These are phyloP conservation scores for Lithobius niger DNA, from an alignment of 1,140 invertebrate species.

Conservation along the genomic window DNA sequence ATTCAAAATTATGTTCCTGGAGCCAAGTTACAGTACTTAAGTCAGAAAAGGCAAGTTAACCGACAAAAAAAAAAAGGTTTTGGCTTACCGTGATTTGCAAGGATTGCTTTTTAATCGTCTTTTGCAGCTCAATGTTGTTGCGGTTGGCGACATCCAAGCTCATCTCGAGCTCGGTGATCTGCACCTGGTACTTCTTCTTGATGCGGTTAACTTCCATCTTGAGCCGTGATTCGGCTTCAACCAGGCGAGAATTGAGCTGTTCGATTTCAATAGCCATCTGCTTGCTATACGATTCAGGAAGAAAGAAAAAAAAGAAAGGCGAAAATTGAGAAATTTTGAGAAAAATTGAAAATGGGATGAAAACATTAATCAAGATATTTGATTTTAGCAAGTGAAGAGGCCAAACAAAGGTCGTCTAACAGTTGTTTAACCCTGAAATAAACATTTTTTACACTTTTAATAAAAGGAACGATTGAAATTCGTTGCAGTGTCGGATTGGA, in stretches of 20 bases:
- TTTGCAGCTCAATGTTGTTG: constrained; percentile 91
- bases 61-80: too few species aligned
- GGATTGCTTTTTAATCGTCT: constrained; percentile 94
- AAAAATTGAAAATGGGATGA: constrained; percentile 1
- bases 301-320: constrained; percentile 3
- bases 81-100: constrained; percentile 55
- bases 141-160: constrained; percentile 90
- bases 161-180: constrained; percentile 92
- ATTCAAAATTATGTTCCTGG: too few species aligned
- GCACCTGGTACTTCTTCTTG: constrained; percentile 96
- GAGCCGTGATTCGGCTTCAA: constrained; percentile 86
- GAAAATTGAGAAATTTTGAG: constrained; percentile 11
- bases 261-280: constrained; percentile 96
- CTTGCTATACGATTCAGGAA: too few species aligned
- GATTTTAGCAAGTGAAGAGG: too few species aligned
- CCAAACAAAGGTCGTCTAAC: too few species aligned
- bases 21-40: too few species aligned
- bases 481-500: too few species aligned
- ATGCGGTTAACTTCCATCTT: constrained; percentile 91
- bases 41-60: too few species aligned
- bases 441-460: too few species aligned
- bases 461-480: too few species aligned
- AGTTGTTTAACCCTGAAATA: too few species aligned
- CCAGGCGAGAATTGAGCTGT: constrained; percentile 80
- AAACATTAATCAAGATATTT: too few species aligned